Conservation (phyloP, 2,888 invertebrate species). For the Polia nebulosa region DNA sequence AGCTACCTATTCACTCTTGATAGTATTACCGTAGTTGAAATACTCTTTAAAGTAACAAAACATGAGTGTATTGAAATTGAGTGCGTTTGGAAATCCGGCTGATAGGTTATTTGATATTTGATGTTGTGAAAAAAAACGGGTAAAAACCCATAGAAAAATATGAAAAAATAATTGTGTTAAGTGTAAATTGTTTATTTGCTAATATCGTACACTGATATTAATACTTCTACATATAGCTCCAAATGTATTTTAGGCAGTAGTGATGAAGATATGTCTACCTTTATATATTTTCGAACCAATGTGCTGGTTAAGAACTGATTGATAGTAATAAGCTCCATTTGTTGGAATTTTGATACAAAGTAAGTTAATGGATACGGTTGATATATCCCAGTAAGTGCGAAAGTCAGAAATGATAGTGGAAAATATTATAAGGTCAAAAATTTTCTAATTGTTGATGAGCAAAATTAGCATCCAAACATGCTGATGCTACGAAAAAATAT, state of each 20-base stretch:
- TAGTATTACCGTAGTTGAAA: background rate
- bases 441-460: no score
- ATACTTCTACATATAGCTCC: background rate
- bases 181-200: conserved; percentile 10
- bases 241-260: conserved; percentile 8
- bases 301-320: conserved; percentile 53
- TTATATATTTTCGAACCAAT: conserved; percentile 26
- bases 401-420: background rate
- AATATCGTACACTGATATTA: no score
- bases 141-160: conserved; percentile 18
- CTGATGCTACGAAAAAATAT: background rate
- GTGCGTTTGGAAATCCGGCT: background rate
- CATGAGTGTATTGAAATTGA: background rate
- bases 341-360: conserved; percentile 19
- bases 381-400: no score
- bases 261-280: conserved; percentile 14
- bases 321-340: conserved; percentile 16
- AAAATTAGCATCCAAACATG: no score
- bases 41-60: background rate
- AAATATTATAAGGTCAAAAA: background rate
- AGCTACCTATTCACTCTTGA: no score
- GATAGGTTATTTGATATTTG: conserved; percentile 23
- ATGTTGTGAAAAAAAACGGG: conserved; percentile 37
- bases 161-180: conserved; percentile 27
- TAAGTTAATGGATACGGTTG: background rate